phyloP scores from a whole-genome alignment of 2,113 vertebrate species.

The Corythoichthys intestinalis region DNA sequence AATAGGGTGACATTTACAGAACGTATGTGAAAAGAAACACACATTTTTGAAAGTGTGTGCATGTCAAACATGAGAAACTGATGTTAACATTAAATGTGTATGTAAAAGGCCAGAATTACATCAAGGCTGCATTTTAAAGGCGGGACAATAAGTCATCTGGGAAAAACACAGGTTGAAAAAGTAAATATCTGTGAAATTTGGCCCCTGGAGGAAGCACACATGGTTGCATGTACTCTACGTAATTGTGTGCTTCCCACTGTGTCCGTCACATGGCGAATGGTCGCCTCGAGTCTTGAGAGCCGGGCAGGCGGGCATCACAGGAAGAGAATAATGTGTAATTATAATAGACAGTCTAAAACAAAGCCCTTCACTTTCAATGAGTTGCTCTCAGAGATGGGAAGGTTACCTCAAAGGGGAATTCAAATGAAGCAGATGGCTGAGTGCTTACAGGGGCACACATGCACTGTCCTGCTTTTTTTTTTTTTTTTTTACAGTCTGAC shows the following conservation, averaged over 20 bases:
- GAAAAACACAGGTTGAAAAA: no score
- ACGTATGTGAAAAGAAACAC: background rate
- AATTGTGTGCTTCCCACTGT: background rate
- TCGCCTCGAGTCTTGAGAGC: conserved; percentile 11
- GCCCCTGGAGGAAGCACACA: conserved; percentile 15
- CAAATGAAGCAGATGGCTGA: conserved; percentile 77
- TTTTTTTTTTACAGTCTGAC: conserved; percentile 52
- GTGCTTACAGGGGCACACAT: conserved; percentile 62
- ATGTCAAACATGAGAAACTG: no score
- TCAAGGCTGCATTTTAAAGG: background rate
- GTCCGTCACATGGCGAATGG: conserved; percentile 12
- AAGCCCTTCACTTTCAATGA: conserved; percentile 73
- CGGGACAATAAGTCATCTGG: background rate
- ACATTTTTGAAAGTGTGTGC: background rate
- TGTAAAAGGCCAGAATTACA: background rate
- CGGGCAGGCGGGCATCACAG: conserved; percentile 48
- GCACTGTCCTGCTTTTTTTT: conserved; percentile 61
- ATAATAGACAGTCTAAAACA: conserved; percentile 75
- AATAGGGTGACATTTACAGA: background rate
- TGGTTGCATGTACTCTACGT: conserved; percentile 3
- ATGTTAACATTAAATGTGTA: background rate
- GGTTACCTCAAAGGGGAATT: conserved; percentile 79
- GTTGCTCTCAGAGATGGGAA: conserved; percentile 63
- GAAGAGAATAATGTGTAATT: conserved; percentile 69
- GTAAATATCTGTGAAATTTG: background rate